Percentiles rank a stretch among this genome's conserved stretches.
Conservation (phyloP, 2,888 invertebrate species). For the Halocaridina rubra region DNA sequence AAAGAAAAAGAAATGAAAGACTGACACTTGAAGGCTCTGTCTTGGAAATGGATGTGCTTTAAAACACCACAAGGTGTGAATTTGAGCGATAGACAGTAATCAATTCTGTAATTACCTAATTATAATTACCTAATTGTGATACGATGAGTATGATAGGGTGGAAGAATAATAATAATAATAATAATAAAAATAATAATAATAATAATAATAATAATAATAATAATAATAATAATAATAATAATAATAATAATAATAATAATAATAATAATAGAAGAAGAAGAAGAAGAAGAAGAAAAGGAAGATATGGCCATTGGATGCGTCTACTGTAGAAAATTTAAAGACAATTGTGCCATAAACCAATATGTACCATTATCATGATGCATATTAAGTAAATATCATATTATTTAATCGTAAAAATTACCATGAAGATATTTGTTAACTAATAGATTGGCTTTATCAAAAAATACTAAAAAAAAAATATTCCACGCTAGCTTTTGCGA, state of each 20-base stretch:
- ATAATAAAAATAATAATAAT: background rate
- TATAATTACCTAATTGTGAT: background rate
- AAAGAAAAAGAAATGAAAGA: background rate
- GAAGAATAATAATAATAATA: background rate
- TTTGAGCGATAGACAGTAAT: no score
- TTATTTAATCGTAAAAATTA: no score
- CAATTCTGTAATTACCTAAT: no score
- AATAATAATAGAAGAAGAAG: background rate
- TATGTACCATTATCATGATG: background rate
- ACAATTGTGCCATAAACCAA: no score
- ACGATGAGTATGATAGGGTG: background rate
- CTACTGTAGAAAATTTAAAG: no score
- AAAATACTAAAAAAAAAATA: no score
- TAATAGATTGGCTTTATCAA: no score
- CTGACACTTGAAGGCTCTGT: background rate
- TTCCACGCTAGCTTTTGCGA: no score
- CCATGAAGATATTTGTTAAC: no score
- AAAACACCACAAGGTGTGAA: no score
- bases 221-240: background rate
- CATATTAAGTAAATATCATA: background rate
- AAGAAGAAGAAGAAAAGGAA: background rate
- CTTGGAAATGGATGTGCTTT: no score
- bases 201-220: background rate
- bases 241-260: background rate
- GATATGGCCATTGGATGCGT: no score